These are phyloP conservation scores for Sorex araneus DNA, from an alignment of 2,113 vertebrate species.

Conservation along the genomic window DNA sequence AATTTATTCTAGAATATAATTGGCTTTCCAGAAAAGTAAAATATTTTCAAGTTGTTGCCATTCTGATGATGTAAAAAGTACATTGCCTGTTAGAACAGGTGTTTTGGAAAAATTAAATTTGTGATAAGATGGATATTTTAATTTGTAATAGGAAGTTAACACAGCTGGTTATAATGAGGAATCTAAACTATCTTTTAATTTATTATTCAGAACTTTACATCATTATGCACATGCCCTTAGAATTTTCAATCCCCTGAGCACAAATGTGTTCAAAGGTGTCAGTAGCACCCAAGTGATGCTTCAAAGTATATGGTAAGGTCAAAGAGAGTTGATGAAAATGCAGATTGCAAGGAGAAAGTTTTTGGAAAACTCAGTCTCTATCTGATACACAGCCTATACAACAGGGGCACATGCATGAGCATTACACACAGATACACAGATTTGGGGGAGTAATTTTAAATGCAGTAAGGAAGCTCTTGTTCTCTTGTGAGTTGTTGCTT, in stretches of 20 bases:
- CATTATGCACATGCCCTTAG: background rate
- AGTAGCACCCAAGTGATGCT: background rate
- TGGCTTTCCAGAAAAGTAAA: constrained; percentile 76
- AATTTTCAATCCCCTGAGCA: background rate
- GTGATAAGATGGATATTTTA: constrained; percentile 69
- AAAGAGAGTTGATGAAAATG: constrained; percentile 6
- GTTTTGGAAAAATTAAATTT: constrained; percentile 71
- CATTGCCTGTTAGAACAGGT: constrained; percentile 9
- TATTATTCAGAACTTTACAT: constrained; percentile 65
- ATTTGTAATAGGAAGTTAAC: constrained; percentile 71
- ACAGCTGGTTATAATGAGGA: constrained; percentile 54
- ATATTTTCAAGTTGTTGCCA: constrained; percentile 75
- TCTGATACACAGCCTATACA: background rate
- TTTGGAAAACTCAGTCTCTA: background rate
- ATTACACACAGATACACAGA: background rate
- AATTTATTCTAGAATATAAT: constrained; percentile 74
- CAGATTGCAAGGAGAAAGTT: background rate
- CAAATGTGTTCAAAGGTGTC: background rate
- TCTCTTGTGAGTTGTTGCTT: too few species aligned
- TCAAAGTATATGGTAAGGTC: background rate
- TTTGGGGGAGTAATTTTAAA: background rate
- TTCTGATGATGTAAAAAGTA: constrained; percentile 62
- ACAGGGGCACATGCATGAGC: background rate
- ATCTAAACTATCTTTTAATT: constrained; percentile 71
- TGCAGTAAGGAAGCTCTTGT: background rate